Percentiles rank a stretch among this genome's conserved stretches.
phyloP scores from a whole-genome alignment of 2,888 invertebrate genomes.

The Ormyrus labotus region DNA sequence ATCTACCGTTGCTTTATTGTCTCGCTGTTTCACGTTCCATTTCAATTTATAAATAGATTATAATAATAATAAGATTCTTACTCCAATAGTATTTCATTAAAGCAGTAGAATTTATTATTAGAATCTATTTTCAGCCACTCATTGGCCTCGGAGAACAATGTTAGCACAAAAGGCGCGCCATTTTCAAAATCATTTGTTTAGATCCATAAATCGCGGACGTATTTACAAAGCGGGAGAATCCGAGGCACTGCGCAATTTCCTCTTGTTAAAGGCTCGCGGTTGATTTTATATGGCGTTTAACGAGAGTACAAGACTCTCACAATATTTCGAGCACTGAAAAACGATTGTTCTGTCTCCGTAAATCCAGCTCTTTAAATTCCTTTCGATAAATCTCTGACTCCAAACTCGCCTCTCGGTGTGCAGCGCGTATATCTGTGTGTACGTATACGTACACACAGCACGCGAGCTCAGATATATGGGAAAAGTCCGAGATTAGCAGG shows the following conservation, averaged over 20 bases:
- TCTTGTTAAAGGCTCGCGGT: not conserved
- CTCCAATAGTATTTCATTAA: too few species aligned
- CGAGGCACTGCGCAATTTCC: not conserved
- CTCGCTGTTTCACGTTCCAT: too few species aligned
- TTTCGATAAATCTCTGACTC: constrained; percentile 12
- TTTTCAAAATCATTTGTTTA: not conserved
- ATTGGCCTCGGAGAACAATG: too few species aligned
- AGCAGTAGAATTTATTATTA: too few species aligned
- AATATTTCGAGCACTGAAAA: constrained; percentile 13
- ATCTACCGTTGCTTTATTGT: too few species aligned
- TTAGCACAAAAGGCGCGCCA: too few species aligned
- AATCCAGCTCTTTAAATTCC: constrained; percentile 4
- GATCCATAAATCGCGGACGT: not conserved
- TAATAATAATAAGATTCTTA: too few species aligned
- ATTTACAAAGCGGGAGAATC: not conserved
- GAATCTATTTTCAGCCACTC: too few species aligned
- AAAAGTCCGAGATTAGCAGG: not conserved
- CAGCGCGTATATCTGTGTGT: not conserved
- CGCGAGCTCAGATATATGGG: not conserved
- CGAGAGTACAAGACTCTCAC: not conserved
- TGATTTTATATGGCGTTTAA: constrained; percentile 11
- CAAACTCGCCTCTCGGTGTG: too few species aligned
- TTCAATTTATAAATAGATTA: too few species aligned
- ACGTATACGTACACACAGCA: not conserved
- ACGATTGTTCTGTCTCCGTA: constrained; percentile 12